Evolutionary conservation across 1,140 invertebrate species (phyloP).

Genomic region (Acarapis woodi): DNA sequence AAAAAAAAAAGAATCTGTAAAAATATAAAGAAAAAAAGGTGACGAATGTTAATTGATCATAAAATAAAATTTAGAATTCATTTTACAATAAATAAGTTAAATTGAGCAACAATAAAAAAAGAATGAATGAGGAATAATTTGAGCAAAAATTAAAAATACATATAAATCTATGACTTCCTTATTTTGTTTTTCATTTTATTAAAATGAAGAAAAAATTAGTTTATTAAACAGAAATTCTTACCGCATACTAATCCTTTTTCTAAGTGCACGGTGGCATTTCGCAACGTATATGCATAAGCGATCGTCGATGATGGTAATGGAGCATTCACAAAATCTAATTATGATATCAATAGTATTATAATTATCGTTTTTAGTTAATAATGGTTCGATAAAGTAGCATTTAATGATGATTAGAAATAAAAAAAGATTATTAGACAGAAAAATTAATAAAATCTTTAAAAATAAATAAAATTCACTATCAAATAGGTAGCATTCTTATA

Average conservation of each 20-base stretch:
- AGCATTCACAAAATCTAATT: slow-evolving; percentile 11
- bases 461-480: not conserved
- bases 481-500: not conserved
- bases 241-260: slow-evolving; percentile 13
- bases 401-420: not conserved
- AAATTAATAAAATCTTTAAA: not conserved
- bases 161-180: no score
- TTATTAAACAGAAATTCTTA: not conserved
- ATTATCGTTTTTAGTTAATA: not conserved
- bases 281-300: slow-evolving; percentile 11
- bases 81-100: not conserved
- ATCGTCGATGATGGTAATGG: slow-evolving; percentile 11
- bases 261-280: slow-evolving; percentile 12
- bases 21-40: no score
- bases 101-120: not conserved
- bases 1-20: no score
- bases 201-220: slow-evolving; percentile 18
- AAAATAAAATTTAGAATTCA: not conserved
- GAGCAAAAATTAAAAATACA: not conserved
- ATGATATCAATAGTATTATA: not conserved
- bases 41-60: not conserved
- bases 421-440: not conserved
- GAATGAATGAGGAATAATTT: not conserved
- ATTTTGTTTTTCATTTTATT: not conserved
- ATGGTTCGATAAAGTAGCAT: no score